Base-by-base conservation (phyloP, 2,113 vertebrate genomes). In the Mus spicilegus region DNA sequence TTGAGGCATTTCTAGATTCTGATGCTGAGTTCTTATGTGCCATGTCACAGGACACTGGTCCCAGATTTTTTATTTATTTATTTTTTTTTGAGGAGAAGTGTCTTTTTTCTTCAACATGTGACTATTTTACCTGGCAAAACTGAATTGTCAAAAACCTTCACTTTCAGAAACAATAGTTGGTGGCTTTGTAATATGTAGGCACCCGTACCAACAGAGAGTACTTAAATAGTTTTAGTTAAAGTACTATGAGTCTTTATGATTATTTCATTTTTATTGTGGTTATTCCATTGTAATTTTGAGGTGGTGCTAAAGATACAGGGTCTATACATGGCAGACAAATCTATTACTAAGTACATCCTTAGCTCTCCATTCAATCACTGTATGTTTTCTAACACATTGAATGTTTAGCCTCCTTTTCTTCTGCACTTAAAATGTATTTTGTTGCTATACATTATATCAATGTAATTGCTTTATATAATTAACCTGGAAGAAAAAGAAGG, bases 381-480 rank as follows among this genome's bases (percentile, higher is more conserved):
- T 84, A 85, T 90, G 51, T 72, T 93, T 81, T 88, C n/a, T 85
- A 84, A 89, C 14, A 73, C 26, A 17, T 42, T 72, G n/a, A 63
- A 11, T 16, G 17, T 36, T 46, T 89, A 58, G 33, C 54, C 28
- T 94, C 22, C 13, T 20, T 72, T 93, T 30, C 26, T 87, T 76
- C 76, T 89, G 61, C 33, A 75, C 13, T 67, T 93, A 78, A 56
- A 93, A 87, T 36, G 17, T 73, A 69, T 76, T 81, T 94, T 90
- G 70, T 87, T 93, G 39, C 42, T 95, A 6, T 2, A 19, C 1
- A 26, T 56, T 90, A 30, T 87, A 91, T 95, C 81, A 65, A 56
- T 90, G 73, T 26, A 78, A 87, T 96, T 89, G 86, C 78, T 92
- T 92, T 90, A 82, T 87, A n/a, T 91, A 95, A 92, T 94, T 95